These are phyloP conservation scores for Plebejus melissa DNA, from an alignment of 2,888 invertebrate species.

Conservation along the genomic window DNA sequence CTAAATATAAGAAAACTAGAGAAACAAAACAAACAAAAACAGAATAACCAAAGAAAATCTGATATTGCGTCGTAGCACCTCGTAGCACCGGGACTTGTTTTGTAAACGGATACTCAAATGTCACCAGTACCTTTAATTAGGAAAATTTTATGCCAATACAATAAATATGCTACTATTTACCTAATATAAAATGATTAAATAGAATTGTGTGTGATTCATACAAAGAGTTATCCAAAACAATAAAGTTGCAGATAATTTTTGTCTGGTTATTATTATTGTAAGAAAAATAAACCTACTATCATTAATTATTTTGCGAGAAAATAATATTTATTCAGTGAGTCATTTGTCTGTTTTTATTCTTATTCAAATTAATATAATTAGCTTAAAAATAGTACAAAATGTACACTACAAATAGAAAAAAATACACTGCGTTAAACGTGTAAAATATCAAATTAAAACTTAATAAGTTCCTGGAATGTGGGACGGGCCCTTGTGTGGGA, in stretches of 20 bases:
- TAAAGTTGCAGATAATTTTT: neutral
- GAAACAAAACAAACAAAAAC: neutral
- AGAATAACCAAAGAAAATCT: neutral
- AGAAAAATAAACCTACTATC: neutral
- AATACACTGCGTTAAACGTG: neutral
- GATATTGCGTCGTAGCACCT: slow-evolving; percentile 2
- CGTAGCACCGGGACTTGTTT: slow-evolving; percentile 4
- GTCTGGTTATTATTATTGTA: neutral
- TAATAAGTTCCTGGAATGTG: too few relatives aligned
- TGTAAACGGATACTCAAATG: slow-evolving; percentile 7
- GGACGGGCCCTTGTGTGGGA: too few relatives aligned
- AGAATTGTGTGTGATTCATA: neutral
- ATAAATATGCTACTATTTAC: neutral
- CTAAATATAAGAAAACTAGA: neutral
- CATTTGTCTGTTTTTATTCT: neutral
- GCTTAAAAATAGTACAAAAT: neutral
- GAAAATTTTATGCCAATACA: neutral
- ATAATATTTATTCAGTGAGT: neutral
- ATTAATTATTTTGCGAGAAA: neutral
- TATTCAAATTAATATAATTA: neutral
- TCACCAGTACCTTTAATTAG: neutral
- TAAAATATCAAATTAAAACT: slow-evolving; percentile 16
- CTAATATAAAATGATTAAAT: too few relatives aligned
- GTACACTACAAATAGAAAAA: neutral
- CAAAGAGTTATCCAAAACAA: neutral